These are phyloP conservation scores for Diplazon laetatorius DNA, from an alignment of 2,888 invertebrate genomes.

Conservation along the genomic window DNA sequence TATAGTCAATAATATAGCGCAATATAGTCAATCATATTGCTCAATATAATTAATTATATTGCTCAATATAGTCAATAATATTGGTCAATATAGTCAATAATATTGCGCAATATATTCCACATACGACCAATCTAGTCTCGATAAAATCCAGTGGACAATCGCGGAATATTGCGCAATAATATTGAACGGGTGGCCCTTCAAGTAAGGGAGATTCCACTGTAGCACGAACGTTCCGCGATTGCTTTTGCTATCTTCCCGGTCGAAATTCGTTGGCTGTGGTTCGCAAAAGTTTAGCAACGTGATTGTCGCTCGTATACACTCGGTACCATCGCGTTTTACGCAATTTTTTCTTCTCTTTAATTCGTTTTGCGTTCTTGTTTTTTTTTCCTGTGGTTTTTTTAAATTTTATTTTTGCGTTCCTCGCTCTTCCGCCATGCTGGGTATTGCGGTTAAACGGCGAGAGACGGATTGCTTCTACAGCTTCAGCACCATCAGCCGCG, in stretches of 20 bases:
- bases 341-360: constrained; percentile 20
- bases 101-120: too few relatives aligned
- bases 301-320: constrained; percentile 38
- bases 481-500: constrained; percentile 39
- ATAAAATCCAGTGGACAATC: too few relatives aligned
- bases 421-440: constrained; percentile 33
- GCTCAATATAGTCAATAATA: too few relatives aligned
- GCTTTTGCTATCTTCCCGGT: background rate
- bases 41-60: too few relatives aligned
- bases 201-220: background rate
- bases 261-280: constrained; percentile 15
- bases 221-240: background rate
- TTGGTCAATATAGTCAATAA: too few relatives aligned
- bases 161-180: too few relatives aligned
- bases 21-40: too few relatives aligned
- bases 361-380: constrained; percentile 44
- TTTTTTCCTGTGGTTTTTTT: constrained; percentile 44
- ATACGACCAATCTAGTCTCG: too few relatives aligned
- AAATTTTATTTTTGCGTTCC: constrained; percentile 40
- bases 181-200: too few relatives aligned
- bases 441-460: constrained; percentile 36
- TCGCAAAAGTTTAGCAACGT: constrained; percentile 40
- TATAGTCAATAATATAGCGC: too few relatives aligned
- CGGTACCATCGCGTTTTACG: background rate
- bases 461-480: constrained; percentile 41